phyloP scores from a whole-genome alignment of 2,113 vertebrate genomes.

The Bos indicus region DNA sequence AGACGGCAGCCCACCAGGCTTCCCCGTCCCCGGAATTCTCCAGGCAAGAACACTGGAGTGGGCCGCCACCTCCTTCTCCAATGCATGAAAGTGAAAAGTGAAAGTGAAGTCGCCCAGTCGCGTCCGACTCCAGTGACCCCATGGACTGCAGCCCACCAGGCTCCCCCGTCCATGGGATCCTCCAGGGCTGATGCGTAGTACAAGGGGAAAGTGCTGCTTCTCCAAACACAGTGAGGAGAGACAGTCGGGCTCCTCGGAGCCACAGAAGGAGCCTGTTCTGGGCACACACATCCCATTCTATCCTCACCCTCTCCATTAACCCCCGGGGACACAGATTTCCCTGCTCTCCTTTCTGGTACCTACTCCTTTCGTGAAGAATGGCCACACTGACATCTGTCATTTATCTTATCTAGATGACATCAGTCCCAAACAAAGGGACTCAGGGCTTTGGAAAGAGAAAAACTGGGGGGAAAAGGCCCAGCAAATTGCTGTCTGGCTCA shows the following conservation, averaged over 20 bases:
- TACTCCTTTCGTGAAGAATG: neutral
- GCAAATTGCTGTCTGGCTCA: neutral
- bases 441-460: neutral
- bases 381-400: neutral
- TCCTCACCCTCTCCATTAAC: neutral
- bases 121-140: no score
- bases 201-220: neutral
- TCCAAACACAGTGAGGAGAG: neutral
- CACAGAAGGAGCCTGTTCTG: neutral
- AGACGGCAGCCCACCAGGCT: no score
- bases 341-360: neutral
- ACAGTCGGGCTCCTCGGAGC: neutral
- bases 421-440: neutral
- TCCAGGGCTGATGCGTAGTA: neutral
- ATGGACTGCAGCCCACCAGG: no score
- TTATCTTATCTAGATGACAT: neutral
- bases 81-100: no score
- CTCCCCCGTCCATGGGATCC: no score
- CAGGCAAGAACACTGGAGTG: no score
- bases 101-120: no score
- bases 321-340: neutral
- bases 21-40: no score
- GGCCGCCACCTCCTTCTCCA: no score
- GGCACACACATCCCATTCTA: neutral
- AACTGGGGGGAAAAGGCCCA: neutral